Base-by-base conservation (phyloP, 1,140 invertebrate genomes). In the Dysdera silvatica region DNA sequence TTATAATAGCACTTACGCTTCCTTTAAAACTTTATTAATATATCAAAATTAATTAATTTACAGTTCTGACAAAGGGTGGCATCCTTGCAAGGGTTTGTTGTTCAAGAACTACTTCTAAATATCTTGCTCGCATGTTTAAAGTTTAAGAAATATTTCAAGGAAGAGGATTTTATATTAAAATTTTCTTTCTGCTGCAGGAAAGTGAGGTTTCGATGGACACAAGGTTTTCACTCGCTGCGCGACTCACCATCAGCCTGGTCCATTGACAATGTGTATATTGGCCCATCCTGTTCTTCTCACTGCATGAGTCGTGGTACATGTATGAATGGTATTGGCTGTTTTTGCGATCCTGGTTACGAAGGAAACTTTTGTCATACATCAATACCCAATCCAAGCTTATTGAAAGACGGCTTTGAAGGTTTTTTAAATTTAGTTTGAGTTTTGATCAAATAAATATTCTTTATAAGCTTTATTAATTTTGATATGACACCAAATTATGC, bases 241-340 rank as follows among this genome's bases (percentile, higher is more conserved):
- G 71, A 75, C 48, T 73, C 70, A 63, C 73, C 72, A 8, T 72
- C 76, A 26, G 71, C 72, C 32, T 80, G 79, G 79, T 76, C 76
- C 10, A 65, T 80, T 23, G 77, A 79, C 62, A 78, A 78, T 65
- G 70, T 79, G 18, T 79, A 78, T 67, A 74, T 80, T 58, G 78
- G 79, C 3, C 78, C 77, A 65, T 66, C 73, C 7, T 80, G 79
- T 70, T 65, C 71, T 56, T 69, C 75, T 29, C 73, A 78, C 59
- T 80, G 79, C 65, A 69, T 71, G 31, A 78, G 79, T 16, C 76
- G 78, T 70, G 79, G 79, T 16, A 65, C 68, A 29, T 78, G 76
- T 58, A 69, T 72, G 26, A 68, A 72, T 54, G 75, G 74, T n/a
- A 74, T 76, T 61, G 67, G 72, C 51, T 79, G 78, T 64, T 49